Evolutionary conservation across 2,888 invertebrate genomes (phyloP), one percentile per base, ranked within the genome.

Genomic region (Lasioglossum malachurum): DNA sequence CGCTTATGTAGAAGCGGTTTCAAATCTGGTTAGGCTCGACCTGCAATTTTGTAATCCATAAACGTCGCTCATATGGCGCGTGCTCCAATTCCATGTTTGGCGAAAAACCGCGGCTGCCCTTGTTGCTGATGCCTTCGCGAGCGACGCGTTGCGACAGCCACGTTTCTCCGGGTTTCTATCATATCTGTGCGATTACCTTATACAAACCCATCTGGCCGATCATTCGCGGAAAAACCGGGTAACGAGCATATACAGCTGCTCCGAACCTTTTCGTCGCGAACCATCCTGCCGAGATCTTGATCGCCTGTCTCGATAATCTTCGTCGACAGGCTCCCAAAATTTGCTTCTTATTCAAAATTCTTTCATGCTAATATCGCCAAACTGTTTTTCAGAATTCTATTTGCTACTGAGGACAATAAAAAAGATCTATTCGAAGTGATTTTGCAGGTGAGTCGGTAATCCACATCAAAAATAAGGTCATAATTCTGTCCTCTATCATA

Each of bases 31-130:
- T 93, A 91, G 90, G 88, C 88, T 83, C 67, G 84, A 71, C 78
- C 82, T 64, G 90, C 87, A 90, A 93, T 94, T 93, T 94, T 92
- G 93, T 92, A 93, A 93, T 92, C 91, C 91, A 90, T 92, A 93
- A 92, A 91, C 89, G 91, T 92, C 89, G 86, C 91, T 84, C 88
- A 92, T 91, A 88, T 89, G 91, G 91, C 92, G 92, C 91, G 93
- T 93, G 94, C 93, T 94, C 93, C 91, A 93, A 93, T 93, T 94
- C 94, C 94, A 92, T 94, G 92, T 94, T 94, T 92, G 94, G 94
- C 88, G 88, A 91, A 92, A 92, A 94, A 93, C 91, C 91, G 88
- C 90, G 87, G 89, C 84, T 91, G 91, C 92, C 92, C 93, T 92
- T 92, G 93, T 90, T 89, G 91, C 84, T 82, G 90, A 90, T 91